Percentiles rank a stretch among this genome's conserved stretches.
phyloP scores from a whole-genome alignment of 2,113 vertebrate species.

The Dicaeum eximium region DNA sequence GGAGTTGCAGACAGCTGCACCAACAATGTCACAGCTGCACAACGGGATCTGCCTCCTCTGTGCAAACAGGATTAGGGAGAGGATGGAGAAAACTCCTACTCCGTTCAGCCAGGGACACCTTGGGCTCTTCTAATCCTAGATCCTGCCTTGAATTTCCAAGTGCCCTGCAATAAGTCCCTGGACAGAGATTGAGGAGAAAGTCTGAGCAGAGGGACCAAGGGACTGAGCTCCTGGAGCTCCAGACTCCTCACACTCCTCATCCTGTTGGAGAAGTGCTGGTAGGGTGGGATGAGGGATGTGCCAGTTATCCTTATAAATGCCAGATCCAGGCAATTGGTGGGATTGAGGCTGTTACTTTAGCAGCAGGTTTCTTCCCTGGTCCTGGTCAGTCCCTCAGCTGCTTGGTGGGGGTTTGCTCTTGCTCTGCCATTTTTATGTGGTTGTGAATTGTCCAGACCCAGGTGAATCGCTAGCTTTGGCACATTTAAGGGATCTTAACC shows the following conservation, averaged over 20 bases:
- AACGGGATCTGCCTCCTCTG: neutral
- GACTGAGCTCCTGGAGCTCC: neutral
- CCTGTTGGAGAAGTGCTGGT: neutral
- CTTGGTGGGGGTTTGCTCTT: neutral
- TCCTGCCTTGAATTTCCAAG: neutral
- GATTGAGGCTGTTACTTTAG: neutral
- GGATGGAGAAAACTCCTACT: neutral
- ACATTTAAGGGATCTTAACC: neutral
- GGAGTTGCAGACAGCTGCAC: neutral
- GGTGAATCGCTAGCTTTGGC: neutral
- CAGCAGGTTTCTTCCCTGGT: neutral
- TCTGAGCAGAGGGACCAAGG: neutral
- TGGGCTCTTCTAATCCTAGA: neutral
- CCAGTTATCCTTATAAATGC: neutral
- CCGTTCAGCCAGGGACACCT: neutral
- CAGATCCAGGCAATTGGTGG: neutral
- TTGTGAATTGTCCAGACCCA: neutral
- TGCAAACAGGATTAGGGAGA: neutral
- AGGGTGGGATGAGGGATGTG: neutral
- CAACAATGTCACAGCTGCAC: neutral
- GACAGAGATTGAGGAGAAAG: neutral
- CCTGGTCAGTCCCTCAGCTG: neutral
- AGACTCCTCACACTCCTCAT: neutral
- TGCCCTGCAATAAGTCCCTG: neutral
- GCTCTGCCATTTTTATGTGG: neutral